phyloP scores from a whole-genome alignment of 92 coral and sea anemone genomes.

The Desmophyllum pertusum region DNA sequence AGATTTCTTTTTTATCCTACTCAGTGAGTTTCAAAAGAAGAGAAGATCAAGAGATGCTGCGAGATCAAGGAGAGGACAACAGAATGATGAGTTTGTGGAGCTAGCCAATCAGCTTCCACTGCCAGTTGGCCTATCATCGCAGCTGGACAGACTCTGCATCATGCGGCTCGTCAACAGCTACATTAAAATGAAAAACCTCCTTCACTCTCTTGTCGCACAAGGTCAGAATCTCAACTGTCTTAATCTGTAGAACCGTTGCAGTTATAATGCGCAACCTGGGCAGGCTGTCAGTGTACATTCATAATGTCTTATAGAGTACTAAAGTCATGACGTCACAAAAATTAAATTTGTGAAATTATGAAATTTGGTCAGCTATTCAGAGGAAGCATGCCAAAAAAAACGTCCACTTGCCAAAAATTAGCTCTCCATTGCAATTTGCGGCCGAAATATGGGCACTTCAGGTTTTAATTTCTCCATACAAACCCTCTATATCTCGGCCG shows the following conservation, averaged over 20 bases:
- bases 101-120: constrained; percentile 95
- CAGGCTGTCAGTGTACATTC: not conserved
- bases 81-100: constrained; percentile 94
- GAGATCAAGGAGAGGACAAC: constrained; percentile 96
- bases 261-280: not conserved
- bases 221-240: constrained; percentile 45
- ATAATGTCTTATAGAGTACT: not conserved
- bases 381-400: too few relatives aligned
- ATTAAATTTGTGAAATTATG: too few relatives aligned
- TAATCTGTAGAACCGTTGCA: not conserved
- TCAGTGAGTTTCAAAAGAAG: constrained; percentile 87
- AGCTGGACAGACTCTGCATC: constrained; percentile 92
- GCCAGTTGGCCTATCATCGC: constrained; percentile 73
- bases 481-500: too few relatives aligned
- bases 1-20: not conserved
- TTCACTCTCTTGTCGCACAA: constrained; percentile 66
- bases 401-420: too few relatives aligned
- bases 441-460: too few relatives aligned
- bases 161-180: constrained; percentile 99
- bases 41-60: constrained; percentile 97
- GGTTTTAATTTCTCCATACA: too few relatives aligned
- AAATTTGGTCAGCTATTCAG: too few relatives aligned
- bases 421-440: too few relatives aligned
- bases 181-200: constrained; percentile 91
- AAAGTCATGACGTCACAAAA: too few relatives aligned